phyloP scores from a whole-genome alignment of 53 echinoderm and acorn worm genomes.

The Crossaster papposus region DNA sequence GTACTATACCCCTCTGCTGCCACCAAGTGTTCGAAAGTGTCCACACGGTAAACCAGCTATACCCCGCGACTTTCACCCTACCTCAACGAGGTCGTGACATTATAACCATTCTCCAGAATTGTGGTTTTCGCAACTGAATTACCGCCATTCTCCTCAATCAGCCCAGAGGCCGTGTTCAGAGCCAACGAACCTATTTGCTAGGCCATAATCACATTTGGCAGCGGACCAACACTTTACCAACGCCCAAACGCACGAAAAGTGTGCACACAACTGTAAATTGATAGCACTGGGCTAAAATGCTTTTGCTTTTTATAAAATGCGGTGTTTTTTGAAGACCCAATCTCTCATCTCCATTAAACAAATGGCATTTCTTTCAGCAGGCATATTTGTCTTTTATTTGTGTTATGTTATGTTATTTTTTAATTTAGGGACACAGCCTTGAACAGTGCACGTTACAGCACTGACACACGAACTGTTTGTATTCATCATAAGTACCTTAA shows the following conservation, averaged over 20 bases:
- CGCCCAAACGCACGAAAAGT: neutral
- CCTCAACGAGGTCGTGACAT: neutral
- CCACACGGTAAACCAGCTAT: neutral
- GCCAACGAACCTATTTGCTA: neutral
- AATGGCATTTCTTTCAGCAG: no score
- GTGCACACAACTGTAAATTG: neutral
- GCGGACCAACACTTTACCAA: neutral
- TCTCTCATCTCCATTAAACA: no score
- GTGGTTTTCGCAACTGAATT: neutral
- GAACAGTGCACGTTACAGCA: neutral
- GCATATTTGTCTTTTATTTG: no score
- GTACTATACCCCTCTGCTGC: neutral
- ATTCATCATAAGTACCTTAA: neutral
- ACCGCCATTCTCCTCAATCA: neutral
- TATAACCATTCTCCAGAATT: neutral
- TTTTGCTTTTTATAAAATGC: neutral
- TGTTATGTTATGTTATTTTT: no score
- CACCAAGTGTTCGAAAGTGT: neutral
- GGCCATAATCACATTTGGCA: neutral
- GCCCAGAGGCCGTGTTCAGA: neutral
- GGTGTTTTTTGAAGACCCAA: no score
- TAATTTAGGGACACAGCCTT: no score
- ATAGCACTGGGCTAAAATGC: neutral
- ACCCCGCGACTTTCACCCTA: neutral
- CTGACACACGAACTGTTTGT: neutral